These are phyloP conservation scores for Diplodus sargus DNA, from an alignment of 2,797 vertebrate genomes.

Conservation along the genomic window DNA sequence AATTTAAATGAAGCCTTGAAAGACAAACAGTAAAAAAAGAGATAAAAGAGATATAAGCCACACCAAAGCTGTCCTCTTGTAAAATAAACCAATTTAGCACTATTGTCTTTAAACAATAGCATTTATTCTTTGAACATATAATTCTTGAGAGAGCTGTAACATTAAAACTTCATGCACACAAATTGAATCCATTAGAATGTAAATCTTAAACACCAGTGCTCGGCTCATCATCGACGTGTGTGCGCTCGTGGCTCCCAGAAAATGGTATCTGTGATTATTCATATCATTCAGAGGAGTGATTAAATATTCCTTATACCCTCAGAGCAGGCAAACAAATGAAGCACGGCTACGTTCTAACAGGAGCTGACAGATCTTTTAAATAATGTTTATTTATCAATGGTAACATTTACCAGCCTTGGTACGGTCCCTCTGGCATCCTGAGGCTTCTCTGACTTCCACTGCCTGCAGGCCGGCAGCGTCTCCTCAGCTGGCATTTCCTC, in stretches of 20 bases:
- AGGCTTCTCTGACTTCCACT: conserved; percentile 60
- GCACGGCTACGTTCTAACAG: conserved; percentile 83
- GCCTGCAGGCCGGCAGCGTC: conserved; percentile 45
- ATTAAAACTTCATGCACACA: conserved; percentile 42
- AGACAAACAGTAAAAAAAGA: too few species aligned
- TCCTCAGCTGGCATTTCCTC: conserved; percentile 63
- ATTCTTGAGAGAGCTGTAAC: conserved; percentile 17
- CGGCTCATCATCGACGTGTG: conserved; percentile 60
- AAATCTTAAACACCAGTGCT: conserved; percentile 77
- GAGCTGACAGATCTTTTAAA: conserved; percentile 89
- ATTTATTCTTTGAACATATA: background rate
- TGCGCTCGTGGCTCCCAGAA: conserved; percentile 75
- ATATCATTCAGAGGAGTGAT: conserved; percentile 85
- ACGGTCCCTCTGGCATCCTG: conserved; percentile 67
- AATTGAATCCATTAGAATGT: conserved; percentile 71
- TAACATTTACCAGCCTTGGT: conserved; percentile 82
- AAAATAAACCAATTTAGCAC: background rate
- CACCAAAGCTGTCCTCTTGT: background rate
- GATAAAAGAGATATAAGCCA: background rate
- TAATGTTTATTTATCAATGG: conserved; percentile 89
- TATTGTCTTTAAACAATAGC: conserved; percentile 6
- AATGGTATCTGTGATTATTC: conserved; percentile 88
- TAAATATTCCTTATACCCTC: conserved; percentile 88
- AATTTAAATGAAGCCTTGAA: background rate
- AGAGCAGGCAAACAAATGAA: conserved; percentile 86